A percentile compares a stretch with the other conserved stretches of the same genome.
Evolutionary conservation across 2,113 vertebrate genomes (phyloP).

Genomic region (Gobiocypris rarus): DNA sequence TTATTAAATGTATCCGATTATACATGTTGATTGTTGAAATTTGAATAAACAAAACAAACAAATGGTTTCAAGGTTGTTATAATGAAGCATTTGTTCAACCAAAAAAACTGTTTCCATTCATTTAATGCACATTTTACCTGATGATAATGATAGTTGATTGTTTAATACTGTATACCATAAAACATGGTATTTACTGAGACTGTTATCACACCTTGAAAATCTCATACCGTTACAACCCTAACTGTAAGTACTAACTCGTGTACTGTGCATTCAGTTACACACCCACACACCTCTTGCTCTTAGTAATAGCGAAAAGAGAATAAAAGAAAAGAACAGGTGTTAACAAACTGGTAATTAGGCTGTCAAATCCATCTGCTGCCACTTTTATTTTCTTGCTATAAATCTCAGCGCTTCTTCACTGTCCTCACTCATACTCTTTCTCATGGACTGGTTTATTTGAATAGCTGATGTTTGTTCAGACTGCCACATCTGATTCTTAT

Average conservation of each 20-base stretch:
- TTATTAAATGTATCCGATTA: too few relatives aligned
- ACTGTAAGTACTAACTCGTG: background rate
- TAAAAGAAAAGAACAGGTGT: constrained; percentile 18
- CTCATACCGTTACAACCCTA: too few relatives aligned
- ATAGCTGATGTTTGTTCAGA: constrained; percentile 6
- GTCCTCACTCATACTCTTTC: background rate
- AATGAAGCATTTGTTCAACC: too few relatives aligned
- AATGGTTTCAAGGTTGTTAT: too few relatives aligned
- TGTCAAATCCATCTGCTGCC: constrained; percentile 24
- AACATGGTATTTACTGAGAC: too few relatives aligned
- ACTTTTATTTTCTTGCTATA: constrained; percentile 14
- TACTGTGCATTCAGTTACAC: background rate
- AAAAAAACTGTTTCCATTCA: too few relatives aligned
- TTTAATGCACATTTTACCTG: too few relatives aligned
- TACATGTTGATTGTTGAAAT: too few relatives aligned
- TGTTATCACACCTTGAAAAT: too few relatives aligned
- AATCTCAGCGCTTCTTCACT: background rate
- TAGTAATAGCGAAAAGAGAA: background rate
- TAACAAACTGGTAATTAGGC: constrained; percentile 21
- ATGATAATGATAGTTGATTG: too few relatives aligned
- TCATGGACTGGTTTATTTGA: constrained; percentile 14
- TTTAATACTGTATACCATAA: too few relatives aligned
- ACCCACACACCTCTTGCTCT: constrained; percentile 11
- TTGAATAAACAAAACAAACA: too few relatives aligned
- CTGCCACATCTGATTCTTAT: constrained; percentile 19